Conservation (phyloP, 92 coral and sea anemone species). For the Muricea muricata region DNA sequence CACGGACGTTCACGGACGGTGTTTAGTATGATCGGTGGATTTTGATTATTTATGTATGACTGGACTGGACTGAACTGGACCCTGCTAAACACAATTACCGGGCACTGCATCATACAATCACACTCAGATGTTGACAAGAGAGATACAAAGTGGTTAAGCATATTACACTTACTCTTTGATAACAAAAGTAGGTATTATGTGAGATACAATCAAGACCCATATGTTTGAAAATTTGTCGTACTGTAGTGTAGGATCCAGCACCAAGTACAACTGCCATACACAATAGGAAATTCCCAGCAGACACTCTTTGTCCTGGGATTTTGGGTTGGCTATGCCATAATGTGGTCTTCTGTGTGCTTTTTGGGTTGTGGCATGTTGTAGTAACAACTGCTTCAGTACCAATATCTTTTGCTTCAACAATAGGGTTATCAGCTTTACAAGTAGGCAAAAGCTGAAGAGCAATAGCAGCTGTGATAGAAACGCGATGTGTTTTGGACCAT, state of each 20-base stretch:
- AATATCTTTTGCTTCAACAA: background rate
- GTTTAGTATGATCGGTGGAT: too few species aligned
- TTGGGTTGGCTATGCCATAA: background rate
- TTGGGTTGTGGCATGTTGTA: background rate
- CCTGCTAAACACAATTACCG: too few species aligned
- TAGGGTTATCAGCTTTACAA: background rate
- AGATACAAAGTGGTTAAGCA: background rate
- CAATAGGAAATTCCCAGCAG: background rate
- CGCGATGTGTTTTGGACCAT: background rate
- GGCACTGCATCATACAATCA: too few species aligned
- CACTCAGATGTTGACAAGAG: too few species aligned
- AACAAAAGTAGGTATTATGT: background rate
- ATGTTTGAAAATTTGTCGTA: background rate
- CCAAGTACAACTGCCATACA: background rate
- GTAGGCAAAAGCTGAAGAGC: background rate
- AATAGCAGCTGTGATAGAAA: background rate
- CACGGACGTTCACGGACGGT: too few species aligned
- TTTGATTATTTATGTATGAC: too few species aligned
- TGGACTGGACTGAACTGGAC: too few species aligned
- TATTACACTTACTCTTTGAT: too few species aligned
- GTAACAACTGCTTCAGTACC: background rate
- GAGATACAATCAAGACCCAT: constrained; percentile 11
- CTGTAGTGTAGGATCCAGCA: background rate
- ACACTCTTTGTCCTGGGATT: background rate
- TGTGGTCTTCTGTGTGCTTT: background rate